Evolutionary conservation across 2,113 vertebrate genomes (phyloP).

Genomic region (Sarotherodon lohbergeri): DNA sequence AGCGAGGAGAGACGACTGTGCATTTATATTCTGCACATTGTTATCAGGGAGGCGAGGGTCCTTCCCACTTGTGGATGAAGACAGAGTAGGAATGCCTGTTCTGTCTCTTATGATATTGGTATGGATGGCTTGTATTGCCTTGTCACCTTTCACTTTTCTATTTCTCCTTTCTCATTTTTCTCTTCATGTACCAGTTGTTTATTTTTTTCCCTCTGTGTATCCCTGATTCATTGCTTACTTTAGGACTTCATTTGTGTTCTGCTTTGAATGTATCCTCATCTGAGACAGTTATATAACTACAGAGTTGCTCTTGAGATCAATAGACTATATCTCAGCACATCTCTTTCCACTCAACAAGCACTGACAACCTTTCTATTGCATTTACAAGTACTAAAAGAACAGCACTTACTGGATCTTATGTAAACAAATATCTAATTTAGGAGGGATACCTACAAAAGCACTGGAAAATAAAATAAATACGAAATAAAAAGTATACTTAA

Average conservation of each 20-base stretch:
- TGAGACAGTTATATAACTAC: neutral
- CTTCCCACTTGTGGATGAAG: neutral
- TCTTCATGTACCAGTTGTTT: neutral
- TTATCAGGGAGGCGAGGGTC: neutral
- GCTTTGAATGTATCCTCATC: neutral
- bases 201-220: neutral
- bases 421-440: neutral
- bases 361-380: neutral
- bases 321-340: neutral
- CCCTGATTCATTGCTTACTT: neutral
- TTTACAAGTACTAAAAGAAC: neutral
- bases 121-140: neutral
- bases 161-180: neutral
- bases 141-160: neutral
- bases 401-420: neutral
- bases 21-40: conserved; percentile 31
- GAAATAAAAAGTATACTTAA: neutral
- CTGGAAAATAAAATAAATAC: neutral
- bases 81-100: neutral
- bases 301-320: neutral
- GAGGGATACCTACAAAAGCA: neutral
- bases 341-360: neutral
- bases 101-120: neutral
- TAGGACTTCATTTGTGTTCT: neutral
- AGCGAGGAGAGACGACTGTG: neutral